These are phyloP conservation scores for Oppia nitens DNA, from an alignment of 1,140 invertebrate genomes.

Conservation along the genomic window DNA sequence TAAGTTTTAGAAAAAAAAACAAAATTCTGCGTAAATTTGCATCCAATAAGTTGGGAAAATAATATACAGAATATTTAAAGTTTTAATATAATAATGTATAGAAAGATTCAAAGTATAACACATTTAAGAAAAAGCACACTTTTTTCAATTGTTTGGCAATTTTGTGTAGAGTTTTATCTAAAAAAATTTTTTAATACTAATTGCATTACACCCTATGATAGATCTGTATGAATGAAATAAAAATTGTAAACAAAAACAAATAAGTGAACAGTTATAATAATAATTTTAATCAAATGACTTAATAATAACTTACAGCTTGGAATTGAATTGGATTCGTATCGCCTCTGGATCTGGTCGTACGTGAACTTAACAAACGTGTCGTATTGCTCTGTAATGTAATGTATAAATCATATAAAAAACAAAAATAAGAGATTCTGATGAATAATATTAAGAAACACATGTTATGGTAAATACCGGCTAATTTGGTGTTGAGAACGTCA, in stretches of 20 bases:
- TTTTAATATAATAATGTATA: too few species aligned
- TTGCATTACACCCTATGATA: neutral
- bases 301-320: neutral
- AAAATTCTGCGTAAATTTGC: neutral
- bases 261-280: neutral
- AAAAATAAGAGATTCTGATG: too few species aligned
- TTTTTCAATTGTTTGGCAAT: neutral
- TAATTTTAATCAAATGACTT: neutral
- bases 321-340: conserved; percentile 42
- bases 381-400: conserved; percentile 59
- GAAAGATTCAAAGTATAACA: too few species aligned
- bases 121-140: neutral
- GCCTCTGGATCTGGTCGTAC: conserved; percentile 82
- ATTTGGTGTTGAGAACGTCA: conserved; percentile 67
- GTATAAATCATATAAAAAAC: neutral
- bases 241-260: neutral
- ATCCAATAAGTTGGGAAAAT: neutral
- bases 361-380: conserved; percentile 95
- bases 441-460: too few species aligned
- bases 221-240: too few species aligned
- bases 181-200: neutral
- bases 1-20: too few species aligned
- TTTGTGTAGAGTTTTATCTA: neutral
- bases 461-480: conserved; percentile 38
- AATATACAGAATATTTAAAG: too few species aligned